A percentile compares a stretch with the other conserved stretches of the same genome.
Conservation (phyloP, 1,140 invertebrate genomes). For the Dufourea novaeangliae region DNA sequence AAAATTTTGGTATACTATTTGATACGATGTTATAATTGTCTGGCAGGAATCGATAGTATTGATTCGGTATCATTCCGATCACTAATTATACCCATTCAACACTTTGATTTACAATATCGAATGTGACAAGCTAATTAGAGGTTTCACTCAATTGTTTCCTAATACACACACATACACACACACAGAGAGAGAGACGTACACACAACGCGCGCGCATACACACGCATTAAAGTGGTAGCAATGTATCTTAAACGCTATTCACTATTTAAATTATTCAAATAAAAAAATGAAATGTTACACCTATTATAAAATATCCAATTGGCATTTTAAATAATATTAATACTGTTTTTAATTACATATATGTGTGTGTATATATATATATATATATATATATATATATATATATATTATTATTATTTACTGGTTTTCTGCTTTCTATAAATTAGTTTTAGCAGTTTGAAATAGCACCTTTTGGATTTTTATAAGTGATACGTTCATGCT, state of each 20-base stretch:
- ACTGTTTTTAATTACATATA: conserved; percentile 38
- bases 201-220: background rate
- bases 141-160: conserved; percentile 13
- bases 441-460: conserved; percentile 6
- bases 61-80: no score
- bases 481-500: background rate
- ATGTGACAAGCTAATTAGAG: conserved; percentile 29
- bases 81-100: conserved; percentile 40
- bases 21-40: no score
- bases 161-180: background rate
- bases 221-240: conserved; percentile 10
- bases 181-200: no score
- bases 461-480: background rate
- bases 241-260: background rate
- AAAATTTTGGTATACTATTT: no score
- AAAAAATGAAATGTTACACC: conserved; percentile 27
- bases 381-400: background rate
- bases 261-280: conserved; percentile 21
- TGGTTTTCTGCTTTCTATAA: background rate
- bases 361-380: conserved; percentile 10
- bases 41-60: no score
- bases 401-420: no score
- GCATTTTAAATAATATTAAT: conserved; percentile 39
- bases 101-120: conserved; percentile 37
- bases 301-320: conserved; percentile 23